Evolutionary conservation across 1,140 invertebrate genomes (phyloP).

Genomic region (Neotoxoptera formosana): DNA sequence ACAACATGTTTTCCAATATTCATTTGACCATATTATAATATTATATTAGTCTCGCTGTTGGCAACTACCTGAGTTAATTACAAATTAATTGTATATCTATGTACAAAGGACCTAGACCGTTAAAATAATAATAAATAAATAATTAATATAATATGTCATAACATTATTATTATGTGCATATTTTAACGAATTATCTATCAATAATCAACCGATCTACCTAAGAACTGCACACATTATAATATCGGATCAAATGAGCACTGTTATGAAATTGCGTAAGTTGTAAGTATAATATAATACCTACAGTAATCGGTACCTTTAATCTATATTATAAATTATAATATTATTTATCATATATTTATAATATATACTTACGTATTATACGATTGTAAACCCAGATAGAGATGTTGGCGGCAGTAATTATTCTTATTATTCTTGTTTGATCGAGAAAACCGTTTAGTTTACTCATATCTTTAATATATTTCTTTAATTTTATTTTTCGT

Average conservation of each 20-base stretch:
- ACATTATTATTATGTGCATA: not conserved
- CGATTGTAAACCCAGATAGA: not conserved
- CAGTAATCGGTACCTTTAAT: not conserved
- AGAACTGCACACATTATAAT: not conserved
- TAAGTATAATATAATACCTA: no score
- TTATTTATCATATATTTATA: not conserved
- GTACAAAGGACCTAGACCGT: no score
- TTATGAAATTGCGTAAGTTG: not conserved
- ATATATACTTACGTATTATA: not conserved
- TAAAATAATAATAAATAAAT: slow-evolving; percentile 1
- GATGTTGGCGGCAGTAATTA: not conserved
- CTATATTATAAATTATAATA: slow-evolving; percentile 11
- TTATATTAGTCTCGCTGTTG: not conserved
- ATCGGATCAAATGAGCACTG: not conserved
- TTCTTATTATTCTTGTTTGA: not conserved
- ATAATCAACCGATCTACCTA: not conserved
- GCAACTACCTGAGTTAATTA: not conserved
- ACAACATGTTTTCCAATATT: not conserved
- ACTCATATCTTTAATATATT: not conserved
- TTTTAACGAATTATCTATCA: not conserved
- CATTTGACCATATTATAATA: not conserved
- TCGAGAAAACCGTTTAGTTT: not conserved
- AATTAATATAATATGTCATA: not conserved
- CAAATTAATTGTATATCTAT: not conserved
- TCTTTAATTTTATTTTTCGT: not conserved